Percentiles rank a stretch among this genome's conserved stretches.
phyloP scores from a whole-genome alignment of 2,888 invertebrate genomes.

The Sympetrum striolatum region DNA sequence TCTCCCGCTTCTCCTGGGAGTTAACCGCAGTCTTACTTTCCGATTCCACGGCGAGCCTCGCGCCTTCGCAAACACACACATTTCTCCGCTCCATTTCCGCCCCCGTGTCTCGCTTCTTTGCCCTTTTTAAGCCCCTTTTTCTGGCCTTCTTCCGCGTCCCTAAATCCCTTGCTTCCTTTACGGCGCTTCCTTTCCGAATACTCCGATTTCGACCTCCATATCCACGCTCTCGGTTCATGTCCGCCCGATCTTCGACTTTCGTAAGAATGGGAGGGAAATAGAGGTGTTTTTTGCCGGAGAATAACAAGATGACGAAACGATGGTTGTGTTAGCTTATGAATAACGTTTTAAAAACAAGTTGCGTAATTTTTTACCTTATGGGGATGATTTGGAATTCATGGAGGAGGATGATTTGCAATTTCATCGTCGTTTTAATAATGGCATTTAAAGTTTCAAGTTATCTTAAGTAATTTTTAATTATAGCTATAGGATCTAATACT shows the following conservation, averaged over 20 bases:
- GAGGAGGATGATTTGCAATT: no score
- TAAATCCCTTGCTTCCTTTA: neutral
- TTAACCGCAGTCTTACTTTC: slow-evolving; percentile 18
- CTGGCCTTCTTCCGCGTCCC: neutral
- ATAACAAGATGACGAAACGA: no score
- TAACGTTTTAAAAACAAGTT: no score
- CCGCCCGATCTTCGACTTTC: neutral
- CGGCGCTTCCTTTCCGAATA: neutral
- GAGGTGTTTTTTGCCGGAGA: no score
- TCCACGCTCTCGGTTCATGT: neutral
- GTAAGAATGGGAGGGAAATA: neutral
- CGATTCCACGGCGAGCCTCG: neutral
- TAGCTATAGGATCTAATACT: no score
- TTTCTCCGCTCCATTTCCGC: neutral
- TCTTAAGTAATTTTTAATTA: no score
- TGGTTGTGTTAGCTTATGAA: no score
- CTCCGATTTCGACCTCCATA: neutral
- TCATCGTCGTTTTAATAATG: no score
- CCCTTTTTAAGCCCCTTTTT: neutral
- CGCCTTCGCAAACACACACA: neutral
- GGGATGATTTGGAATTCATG: no score
- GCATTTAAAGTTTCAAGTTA: no score
- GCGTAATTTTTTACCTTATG: no score
- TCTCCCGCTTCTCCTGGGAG: neutral
- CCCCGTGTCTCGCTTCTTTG: neutral